Percentiles rank a stretch among this genome's conserved stretches.
Evolutionary conservation across 2,113 vertebrate species (phyloP).

Genomic region (Mandrillus leucophaeus): DNA sequence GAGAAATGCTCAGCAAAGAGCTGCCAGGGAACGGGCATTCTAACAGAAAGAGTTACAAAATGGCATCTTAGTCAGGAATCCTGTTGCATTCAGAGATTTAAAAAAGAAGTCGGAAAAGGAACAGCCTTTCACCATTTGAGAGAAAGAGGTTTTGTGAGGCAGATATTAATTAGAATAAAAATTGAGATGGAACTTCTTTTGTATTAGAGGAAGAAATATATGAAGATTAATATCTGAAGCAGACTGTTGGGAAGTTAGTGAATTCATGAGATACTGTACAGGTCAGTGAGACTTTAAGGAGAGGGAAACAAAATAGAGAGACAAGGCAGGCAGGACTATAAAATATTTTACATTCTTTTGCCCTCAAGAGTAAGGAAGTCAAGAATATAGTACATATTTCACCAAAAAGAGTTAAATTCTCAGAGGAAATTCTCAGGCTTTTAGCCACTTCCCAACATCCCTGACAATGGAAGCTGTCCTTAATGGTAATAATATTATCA

Average conservation of each 20-base stretch:
- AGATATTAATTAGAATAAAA: background rate
- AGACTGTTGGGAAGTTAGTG: background rate
- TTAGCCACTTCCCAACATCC: background rate
- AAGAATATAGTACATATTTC: background rate
- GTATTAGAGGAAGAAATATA: background rate
- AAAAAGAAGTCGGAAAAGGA: background rate
- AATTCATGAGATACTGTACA: background rate
- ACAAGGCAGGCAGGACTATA: background rate
- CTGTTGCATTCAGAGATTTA: background rate
- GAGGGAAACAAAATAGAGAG: background rate
- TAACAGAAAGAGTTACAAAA: background rate
- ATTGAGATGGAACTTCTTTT: background rate
- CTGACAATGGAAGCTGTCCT: background rate
- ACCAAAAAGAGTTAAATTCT: constrained; percentile 36
- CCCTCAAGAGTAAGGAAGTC: background rate
- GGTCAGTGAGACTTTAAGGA: background rate
- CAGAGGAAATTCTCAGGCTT: background rate
- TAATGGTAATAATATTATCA: background rate
- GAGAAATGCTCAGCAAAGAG: background rate
- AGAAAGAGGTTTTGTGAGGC: background rate
- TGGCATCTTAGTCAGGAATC: background rate
- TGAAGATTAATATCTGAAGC: background rate
- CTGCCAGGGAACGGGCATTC: background rate
- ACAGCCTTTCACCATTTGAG: background rate
- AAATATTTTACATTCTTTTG: constrained; percentile 27